Evolutionary conservation across 2,113 vertebrate genomes (phyloP), one percentile per base, ranked within the genome.

Genomic region (Urocynchramus pylzowi): DNA sequence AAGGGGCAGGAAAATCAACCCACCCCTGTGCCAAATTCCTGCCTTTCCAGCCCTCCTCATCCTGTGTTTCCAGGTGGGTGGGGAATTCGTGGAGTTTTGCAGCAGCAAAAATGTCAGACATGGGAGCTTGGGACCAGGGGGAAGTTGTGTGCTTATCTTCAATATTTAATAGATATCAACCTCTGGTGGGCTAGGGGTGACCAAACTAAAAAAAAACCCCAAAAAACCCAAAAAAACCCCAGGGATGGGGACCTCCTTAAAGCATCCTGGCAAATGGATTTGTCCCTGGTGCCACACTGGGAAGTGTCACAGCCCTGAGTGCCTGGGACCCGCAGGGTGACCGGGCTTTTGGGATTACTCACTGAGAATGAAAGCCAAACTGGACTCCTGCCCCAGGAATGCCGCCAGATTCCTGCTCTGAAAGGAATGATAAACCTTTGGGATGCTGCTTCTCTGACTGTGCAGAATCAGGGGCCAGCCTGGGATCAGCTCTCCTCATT

Each of bases 361-460:
- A 57, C 45, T 37, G 1, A 23, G 78, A 89, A 39, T 20, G 10
- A 30, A 77, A 97, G 84, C 84, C 95, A 84, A 87, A 61, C 84
- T 87, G 85, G 95, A 83, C 42, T 94, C 50, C 63, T 77, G 95
- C 87, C 84, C 70, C 49, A 76, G 93, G 91, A 95, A 87, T 24
- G 53, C 33, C 0, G 42, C 95, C 95, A 96, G 85, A 50, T 93
- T 85, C 77, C 85, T 80, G 85, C 78, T 96, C 82, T 37, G 67
- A 44, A 61, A 94, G 94, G 94, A 91, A 87, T 42, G 94, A 87
- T 57, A 45, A 96, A 80, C 87, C 79, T 91, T 87, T 70, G 85
- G 84, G 95, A 93, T 92, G 91, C 79, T 96, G 92, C 90, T 94
- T 6, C 73, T 91, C 78, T 94, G 89, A 80, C 78, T 86, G 16